phyloP scores from a whole-genome alignment of 1,140 invertebrate species.

The Cecropterus lyciades region DNA sequence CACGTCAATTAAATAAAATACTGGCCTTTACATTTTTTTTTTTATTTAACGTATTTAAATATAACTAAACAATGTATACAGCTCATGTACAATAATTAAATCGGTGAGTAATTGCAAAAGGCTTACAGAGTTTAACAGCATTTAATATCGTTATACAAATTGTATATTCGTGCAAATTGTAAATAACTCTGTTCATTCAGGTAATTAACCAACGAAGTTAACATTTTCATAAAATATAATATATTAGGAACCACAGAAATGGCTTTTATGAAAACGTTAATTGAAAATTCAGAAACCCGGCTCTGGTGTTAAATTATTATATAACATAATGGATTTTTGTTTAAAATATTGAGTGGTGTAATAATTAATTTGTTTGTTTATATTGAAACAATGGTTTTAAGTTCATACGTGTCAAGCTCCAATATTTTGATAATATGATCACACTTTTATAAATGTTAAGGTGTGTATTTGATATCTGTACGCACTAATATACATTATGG shows the following conservation, averaged over 20 bases:
- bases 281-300: conserved; percentile 18
- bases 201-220: conserved; percentile 8
- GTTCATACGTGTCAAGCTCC: too few relatives aligned
- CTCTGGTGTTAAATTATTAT: not conserved
- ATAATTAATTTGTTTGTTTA: too few relatives aligned
- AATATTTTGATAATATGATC: too few relatives aligned
- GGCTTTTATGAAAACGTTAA: conserved; percentile 5
- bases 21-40: too few relatives aligned
- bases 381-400: too few relatives aligned
- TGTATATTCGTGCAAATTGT: conserved; percentile 6
- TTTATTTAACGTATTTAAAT: too few relatives aligned
- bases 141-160: conserved; percentile 1
- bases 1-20: too few relatives aligned
- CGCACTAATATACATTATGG: too few relatives aligned
- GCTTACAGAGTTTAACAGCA: not conserved
- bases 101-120: conserved; percentile 4
- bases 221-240: not conserved
- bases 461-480: too few relatives aligned
- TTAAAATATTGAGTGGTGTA: not conserved
- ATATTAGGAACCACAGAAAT: not conserved
- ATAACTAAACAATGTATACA: too few relatives aligned
- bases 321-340: not conserved
- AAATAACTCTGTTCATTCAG: conserved; percentile 6
- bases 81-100: not conserved
- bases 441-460: too few relatives aligned